These are phyloP conservation scores for Penaeus chinensis DNA, from an alignment of 1,140 invertebrate genomes.

Conservation along the genomic window DNA sequence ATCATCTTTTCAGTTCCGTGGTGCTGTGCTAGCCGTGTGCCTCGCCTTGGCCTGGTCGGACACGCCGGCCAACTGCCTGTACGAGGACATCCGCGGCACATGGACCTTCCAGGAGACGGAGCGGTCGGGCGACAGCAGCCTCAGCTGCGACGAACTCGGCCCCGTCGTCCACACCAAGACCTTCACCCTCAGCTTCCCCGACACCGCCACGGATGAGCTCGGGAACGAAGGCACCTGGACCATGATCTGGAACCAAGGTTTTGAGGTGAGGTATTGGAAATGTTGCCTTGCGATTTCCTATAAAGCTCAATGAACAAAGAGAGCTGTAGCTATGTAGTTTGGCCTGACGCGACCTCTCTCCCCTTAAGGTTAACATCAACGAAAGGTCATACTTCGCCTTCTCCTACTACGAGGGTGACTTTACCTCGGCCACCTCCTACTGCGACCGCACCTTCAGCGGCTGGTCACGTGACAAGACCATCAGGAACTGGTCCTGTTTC, in stretches of 20 bases:
- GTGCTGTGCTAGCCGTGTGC: not conserved
- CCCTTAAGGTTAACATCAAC: constrained; percentile 62
- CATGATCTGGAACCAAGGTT: constrained; percentile 72
- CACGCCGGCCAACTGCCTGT: constrained; percentile 72
- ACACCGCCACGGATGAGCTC: constrained; percentile 70
- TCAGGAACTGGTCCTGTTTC: constrained; percentile 69
- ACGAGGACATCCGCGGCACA: constrained; percentile 69
- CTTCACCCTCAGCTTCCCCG: constrained; percentile 69
- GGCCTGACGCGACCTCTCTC: not conserved
- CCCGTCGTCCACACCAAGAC: constrained; percentile 44
- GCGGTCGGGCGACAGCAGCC: constrained; percentile 66
- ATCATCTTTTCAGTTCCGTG: no score
- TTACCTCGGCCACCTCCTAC: constrained; percentile 68
- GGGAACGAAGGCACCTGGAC: constrained; percentile 73
- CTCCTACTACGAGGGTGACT: constrained; percentile 67
- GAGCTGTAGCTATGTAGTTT: not conserved
- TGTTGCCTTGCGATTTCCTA: no score
- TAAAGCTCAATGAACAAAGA: not conserved
- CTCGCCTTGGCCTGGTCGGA: constrained; percentile 59
- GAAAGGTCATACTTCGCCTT: constrained; percentile 70
- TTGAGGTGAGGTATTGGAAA: constrained; percentile 63
- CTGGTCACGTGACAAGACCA: constrained; percentile 70
- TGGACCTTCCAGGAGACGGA: constrained; percentile 70
- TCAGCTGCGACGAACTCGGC: constrained; percentile 66
- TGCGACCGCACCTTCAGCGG: constrained; percentile 62